Base-by-base conservation (phyloP, 2,888 invertebrate genomes). In the Nipponacmea schrenckii region DNA sequence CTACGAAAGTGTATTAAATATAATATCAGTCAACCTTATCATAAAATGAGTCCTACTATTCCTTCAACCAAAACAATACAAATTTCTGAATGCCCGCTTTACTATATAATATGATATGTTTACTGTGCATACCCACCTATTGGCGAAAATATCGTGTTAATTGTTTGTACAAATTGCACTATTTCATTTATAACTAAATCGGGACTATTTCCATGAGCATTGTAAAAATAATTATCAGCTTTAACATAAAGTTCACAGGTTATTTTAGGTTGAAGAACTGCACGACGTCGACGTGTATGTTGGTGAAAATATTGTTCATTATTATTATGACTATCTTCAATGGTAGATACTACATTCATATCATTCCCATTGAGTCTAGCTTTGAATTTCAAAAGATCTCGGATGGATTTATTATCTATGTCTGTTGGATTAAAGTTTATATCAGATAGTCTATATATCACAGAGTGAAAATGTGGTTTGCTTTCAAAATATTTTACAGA, bases 121-220 rank as follows among this genome's bases (percentile, higher is more conserved):
- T 5, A 7, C 39, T 39, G n/a, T 39, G 56, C 1, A 4, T 24
- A 76, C 84, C 81, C 74, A 89, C 90, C 89, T 67, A 88, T 86
- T 17, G 80, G 77, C 71, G 79, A 81, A 79, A 87, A 90, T 68
- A 90, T 90, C 71, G 83, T 83, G 89, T 97, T 97, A 79, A 96
- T 96, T 86, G 96, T 92, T 89, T 97, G 96, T 46, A 97, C 96
- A 88, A 97, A 96, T 69, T 96, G 91, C 10, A 96, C 96, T 92
- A 97, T 96, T 74, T 96, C 95, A 89, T 97, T 96, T 80, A 97
- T 96, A 87, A 96, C 96, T 1, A 96, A 95, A 88, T 97, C 96
- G 84, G 96, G 96, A 3, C 81, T 77, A 50, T 77, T 79, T 31
- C 78, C 79, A 67, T 79, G 82, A 67, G 79, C 79, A 56, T 81